A percentile compares a stretch with the other conserved stretches of the same genome.
phyloP scores from a whole-genome alignment of 2,888 invertebrate species.

The Phortica okadai region DNA sequence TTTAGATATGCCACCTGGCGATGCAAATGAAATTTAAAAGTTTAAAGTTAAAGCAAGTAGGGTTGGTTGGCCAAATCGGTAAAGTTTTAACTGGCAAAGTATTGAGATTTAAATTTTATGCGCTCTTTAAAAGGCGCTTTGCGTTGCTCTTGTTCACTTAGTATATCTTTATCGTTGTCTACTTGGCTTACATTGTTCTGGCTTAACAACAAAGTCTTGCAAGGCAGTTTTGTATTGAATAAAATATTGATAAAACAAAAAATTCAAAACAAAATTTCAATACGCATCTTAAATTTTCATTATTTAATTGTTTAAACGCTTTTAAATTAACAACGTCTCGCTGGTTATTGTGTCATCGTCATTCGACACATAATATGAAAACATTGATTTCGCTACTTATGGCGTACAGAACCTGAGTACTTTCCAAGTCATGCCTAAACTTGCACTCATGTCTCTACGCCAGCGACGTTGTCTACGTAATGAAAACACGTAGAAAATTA shows the following conservation, averaged over 20 bases:
- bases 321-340: no score
- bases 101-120: background rate
- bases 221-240: no score
- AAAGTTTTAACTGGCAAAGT: background rate
- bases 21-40: background rate
- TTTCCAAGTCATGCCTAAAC: background rate
- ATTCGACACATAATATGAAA: background rate
- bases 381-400: background rate
- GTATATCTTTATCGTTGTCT: background rate
- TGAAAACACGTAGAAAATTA: conserved; percentile 13
- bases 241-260: no score
- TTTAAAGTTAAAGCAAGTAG: background rate
- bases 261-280: no score
- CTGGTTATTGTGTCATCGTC: background rate
- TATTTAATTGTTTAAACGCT: no score
- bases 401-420: background rate
- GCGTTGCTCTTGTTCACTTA: background rate
- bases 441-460: background rate
- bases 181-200: no score
- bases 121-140: background rate
- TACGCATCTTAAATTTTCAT: no score
- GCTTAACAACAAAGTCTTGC: no score
- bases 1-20: background rate
- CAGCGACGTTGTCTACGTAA: background rate
- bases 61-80: background rate